These are phyloP conservation scores for Rallus limicola DNA, from an alignment of 2,113 vertebrate genomes.

Conservation along the genomic window DNA sequence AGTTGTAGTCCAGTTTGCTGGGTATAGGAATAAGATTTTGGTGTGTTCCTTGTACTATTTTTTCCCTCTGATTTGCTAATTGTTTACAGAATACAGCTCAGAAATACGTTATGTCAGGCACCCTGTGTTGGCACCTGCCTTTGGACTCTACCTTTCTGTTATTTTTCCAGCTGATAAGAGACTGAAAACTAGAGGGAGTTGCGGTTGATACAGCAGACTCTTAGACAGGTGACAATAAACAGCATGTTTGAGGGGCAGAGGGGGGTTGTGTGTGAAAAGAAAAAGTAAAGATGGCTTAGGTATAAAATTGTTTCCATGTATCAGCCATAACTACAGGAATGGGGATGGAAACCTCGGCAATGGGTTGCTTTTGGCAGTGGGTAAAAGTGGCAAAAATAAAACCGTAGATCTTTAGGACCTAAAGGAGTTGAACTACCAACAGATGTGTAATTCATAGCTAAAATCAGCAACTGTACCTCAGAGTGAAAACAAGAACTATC, in stretches of 20 bases:
- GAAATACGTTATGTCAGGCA: accelerated
- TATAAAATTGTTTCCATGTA: neutral
- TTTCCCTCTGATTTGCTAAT: neutral
- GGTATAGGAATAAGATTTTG: neutral
- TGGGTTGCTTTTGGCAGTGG: neutral
- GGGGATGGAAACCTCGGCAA: neutral
- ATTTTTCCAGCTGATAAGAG: neutral
- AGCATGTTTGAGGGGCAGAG: neutral
- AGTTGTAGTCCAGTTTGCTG: neutral
- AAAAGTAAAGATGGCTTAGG: neutral
- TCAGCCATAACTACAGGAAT: neutral
- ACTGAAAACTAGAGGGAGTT: neutral
- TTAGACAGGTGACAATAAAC: neutral
- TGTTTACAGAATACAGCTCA: neutral
- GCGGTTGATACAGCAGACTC: neutral
- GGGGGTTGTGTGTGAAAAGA: neutral
- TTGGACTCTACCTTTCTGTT: neutral
- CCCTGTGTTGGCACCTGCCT: neutral
- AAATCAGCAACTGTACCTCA: neutral
- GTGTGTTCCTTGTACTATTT: neutral
- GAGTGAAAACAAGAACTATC: neutral
- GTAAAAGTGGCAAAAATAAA: neutral
- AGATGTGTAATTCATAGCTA: no score
- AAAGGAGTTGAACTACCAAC: no score
- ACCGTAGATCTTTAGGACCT: neutral